A percentile compares a stretch with the other conserved stretches of the same genome.
Conservation (phyloP, 2,113 vertebrate species). For the Anhinga anhinga region DNA sequence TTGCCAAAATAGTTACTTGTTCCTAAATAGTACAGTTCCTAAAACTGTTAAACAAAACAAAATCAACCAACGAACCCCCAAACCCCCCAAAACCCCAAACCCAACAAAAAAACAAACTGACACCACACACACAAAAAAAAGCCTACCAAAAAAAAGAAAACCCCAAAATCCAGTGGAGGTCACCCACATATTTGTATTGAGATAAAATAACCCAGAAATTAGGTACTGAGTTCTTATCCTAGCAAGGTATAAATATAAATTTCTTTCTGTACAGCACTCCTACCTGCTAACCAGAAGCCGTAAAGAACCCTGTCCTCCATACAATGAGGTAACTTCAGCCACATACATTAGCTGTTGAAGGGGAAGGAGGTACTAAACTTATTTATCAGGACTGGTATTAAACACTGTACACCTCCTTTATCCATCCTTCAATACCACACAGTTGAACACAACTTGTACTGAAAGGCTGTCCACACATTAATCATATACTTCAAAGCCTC, state of each 20-base stretch:
- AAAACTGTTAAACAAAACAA: background rate
- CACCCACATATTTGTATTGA: background rate
- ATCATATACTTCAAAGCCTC: conserved; percentile 19
- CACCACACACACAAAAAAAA: background rate
- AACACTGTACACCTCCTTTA: background rate
- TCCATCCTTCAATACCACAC: background rate
- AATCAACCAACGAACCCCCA: background rate
- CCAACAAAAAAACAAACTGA: background rate
- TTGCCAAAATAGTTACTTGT: background rate
- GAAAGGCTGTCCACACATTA: background rate
- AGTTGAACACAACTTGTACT: background rate
- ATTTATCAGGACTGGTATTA: background rate
- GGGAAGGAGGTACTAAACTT: background rate
- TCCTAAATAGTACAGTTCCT: no score
- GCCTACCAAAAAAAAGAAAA: background rate
- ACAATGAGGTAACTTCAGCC: background rate
- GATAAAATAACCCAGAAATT: background rate
- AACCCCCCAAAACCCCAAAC: background rate
- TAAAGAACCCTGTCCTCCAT: background rate
- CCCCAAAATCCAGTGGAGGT: background rate
- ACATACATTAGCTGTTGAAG: background rate
- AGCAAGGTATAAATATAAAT: background rate
- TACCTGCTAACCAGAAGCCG: background rate
- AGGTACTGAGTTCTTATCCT: background rate
- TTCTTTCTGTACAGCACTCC: background rate